Evolutionary conservation across 2,113 vertebrate genomes (phyloP), one percentile per base, ranked within the genome.

Genomic region (Erinaceus europaeus): DNA sequence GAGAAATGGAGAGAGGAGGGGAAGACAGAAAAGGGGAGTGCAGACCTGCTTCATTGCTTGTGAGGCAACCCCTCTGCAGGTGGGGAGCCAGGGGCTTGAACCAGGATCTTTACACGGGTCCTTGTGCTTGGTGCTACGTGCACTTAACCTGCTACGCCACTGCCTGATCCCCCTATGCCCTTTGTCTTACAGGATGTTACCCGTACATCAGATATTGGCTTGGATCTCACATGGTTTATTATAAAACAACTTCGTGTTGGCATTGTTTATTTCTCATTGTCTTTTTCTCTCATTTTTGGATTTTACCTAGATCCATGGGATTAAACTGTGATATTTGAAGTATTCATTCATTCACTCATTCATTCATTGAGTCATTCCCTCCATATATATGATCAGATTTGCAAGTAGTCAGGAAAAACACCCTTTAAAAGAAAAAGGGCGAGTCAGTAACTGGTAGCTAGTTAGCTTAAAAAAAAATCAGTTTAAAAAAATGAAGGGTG

Each of bases 371-470:
- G 34, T 79, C 20, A 57, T 57, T 42, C 36, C 25, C 40, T 65
- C 27, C 2, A 68, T 46, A 48, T 11, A 9, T n/a, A 36, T 77
- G 36, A 84, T 6, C 29, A 44, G 52, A 72, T 23, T 11, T 72
- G 18, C 20, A 12, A 29, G n/a, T 5, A 40, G 55, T 18, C 4
- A 50, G n/a, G 52, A 86, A 78, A 18, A 34, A 79, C 1, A 86
- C 4, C 5, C 10, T 5, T 62, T 78, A 89, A 69, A 20, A 92
- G 87, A 1, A 78, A 68, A 93, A 81, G 9, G 89, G 34, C 81
- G 40, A 68, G 46, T 68, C 48, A 65, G 42, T 69, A 34, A 78
- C 34, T 83, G 86, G 59, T 34, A 76, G 15, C 52, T 80, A 36
- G 29, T 65, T 40, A 73, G 13, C 67, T 82, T 67, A n/a, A n/a